Percentiles rank a stretch among this genome's conserved stretches.
Conservation (phyloP, 2,113 vertebrate species). For the Gallinago paraguaiae region DNA sequence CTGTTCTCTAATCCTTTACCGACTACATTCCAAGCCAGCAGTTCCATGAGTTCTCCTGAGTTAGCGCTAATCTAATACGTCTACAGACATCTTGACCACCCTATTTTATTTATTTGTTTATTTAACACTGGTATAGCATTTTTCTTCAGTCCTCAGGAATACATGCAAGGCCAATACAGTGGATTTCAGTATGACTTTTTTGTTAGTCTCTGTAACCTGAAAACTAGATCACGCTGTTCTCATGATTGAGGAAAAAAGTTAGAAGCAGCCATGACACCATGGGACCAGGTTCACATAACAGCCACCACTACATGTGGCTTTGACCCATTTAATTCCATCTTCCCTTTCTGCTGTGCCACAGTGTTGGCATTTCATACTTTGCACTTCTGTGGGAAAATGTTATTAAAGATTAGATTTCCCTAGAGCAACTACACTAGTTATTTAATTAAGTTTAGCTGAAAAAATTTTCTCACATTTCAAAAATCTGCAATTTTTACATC, state of each 20-base stretch:
- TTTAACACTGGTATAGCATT: background rate
- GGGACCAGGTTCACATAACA: background rate
- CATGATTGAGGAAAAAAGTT: background rate
- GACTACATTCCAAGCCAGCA: background rate
- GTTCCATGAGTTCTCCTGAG: background rate
- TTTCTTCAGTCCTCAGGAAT: background rate
- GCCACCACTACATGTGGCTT: background rate
- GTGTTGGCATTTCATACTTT: background rate
- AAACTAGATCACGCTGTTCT: background rate
- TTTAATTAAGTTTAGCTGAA: background rate
- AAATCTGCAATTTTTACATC: background rate
- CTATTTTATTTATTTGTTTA: background rate
- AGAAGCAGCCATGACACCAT: background rate
- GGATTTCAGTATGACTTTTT: background rate
- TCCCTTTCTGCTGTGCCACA: background rate
- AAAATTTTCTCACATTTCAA: background rate
- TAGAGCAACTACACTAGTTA: background rate
- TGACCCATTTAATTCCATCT: background rate
- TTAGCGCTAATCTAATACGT: background rate
- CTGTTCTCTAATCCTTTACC: background rate
- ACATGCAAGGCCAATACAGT: background rate
- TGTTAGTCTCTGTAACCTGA: background rate
- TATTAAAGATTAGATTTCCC: background rate
- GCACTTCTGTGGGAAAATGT: background rate
- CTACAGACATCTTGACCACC: background rate